A percentile compares a stretch with the other conserved stretches of the same genome.
phyloP scores from a whole-genome alignment of 92 coral and sea anemone species.

The Diadumene lineata region DNA sequence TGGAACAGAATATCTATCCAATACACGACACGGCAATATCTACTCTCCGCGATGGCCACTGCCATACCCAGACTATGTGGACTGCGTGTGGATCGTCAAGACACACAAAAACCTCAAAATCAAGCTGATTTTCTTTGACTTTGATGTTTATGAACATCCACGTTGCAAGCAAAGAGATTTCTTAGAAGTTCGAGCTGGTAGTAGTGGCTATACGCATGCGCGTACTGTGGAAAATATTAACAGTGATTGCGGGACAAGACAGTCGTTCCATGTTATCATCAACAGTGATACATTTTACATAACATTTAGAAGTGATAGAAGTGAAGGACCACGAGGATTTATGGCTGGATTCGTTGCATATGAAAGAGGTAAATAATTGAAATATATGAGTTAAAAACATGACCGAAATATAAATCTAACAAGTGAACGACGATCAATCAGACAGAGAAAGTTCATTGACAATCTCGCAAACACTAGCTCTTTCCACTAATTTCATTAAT shows the following conservation, averaged over 20 bases:
- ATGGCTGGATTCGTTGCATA: constrained; percentile 63
- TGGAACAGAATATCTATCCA: constrained; percentile 34
- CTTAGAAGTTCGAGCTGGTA: constrained; percentile 48
- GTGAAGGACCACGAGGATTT: constrained; percentile 51
- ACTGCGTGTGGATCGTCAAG: constrained; percentile 58
- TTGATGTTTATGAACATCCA: constrained; percentile 32
- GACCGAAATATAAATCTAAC: no score
- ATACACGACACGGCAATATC: constrained; percentile 48
- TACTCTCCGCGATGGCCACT: constrained; percentile 65
- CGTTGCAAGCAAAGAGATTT: constrained; percentile 41
- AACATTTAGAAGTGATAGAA: constrained; percentile 36
- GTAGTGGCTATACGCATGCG: constrained; percentile 35
- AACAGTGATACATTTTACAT: constrained; percentile 40
- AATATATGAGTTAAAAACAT: not conserved
- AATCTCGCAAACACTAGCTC: no score
- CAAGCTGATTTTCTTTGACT: constrained; percentile 57
- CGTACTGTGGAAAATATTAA: constrained; percentile 7
- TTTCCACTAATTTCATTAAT: no score
- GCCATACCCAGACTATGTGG: constrained; percentile 65
- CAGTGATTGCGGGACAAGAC: constrained; percentile 45
- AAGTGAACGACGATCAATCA: no score
- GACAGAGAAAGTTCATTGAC: no score
- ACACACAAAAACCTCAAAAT: constrained; percentile 30
- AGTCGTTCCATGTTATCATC: constrained; percentile 35
- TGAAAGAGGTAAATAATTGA: constrained; percentile 26